Conservation (phyloP, 2,113 vertebrate genomes). For the Neoarius graeffei region DNA sequence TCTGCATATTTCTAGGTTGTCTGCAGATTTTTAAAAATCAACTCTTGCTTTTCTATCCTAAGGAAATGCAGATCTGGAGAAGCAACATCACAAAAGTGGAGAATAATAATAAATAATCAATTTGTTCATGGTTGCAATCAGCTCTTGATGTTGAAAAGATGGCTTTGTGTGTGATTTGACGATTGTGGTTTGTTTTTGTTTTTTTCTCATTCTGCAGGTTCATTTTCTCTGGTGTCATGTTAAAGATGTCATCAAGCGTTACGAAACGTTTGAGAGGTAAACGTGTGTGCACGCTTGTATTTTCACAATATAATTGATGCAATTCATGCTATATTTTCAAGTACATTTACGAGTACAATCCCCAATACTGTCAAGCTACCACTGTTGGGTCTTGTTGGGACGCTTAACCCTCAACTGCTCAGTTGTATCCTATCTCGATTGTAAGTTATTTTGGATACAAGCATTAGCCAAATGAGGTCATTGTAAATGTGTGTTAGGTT, state of each 20-base stretch:
- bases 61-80: not conserved
- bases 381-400: not conserved
- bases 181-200: not conserved
- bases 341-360: not conserved
- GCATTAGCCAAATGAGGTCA: not conserved
- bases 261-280: conserved; percentile 95
- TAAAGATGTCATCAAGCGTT: conserved; percentile 93
- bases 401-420: not conserved
- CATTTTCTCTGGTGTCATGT: conserved; percentile 97
- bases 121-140: not conserved
- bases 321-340: not conserved
- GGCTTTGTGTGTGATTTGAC: not conserved
- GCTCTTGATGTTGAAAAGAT: not conserved
- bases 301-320: not conserved
- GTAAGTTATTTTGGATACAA: not conserved
- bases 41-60: not conserved
- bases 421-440: not conserved
- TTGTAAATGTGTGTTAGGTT: conserved; percentile 75
- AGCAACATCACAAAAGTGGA: not conserved
- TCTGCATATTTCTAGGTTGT: no score
- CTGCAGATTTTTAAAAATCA: no score
- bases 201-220: conserved; percentile 72
- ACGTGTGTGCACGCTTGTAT: not conserved
- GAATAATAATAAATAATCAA: no score
- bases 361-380: not conserved